Percentiles rank a stretch among this genome's conserved stretches.
Conservation (phyloP, 2,888 invertebrate genomes). For the Megastigmus dorsalis region DNA sequence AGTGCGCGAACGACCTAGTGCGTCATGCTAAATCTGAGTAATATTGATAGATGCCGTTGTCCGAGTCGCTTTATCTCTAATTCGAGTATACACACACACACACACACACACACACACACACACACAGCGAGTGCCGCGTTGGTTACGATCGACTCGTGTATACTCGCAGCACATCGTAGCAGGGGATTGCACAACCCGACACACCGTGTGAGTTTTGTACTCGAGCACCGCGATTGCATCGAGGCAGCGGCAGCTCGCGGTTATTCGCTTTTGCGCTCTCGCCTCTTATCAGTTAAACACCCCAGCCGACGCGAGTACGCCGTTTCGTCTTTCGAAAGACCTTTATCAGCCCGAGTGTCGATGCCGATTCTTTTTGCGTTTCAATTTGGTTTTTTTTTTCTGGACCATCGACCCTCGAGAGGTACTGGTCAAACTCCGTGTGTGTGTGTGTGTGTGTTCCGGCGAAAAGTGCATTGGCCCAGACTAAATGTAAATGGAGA, state of each 20-base stretch:
- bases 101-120: neutral
- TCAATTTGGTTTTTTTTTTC: too few relatives aligned
- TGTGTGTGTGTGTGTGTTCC: neutral
- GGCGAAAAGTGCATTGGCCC: conserved; percentile 32
- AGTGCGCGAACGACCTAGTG: neutral
- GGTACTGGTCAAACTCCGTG: too few relatives aligned
- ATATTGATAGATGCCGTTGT: conserved; percentile 20
- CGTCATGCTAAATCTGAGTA: conserved; percentile 9
- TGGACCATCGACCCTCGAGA: too few relatives aligned
- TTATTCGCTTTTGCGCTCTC: conserved; percentile 54
- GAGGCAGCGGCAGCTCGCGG: conserved; percentile 50
- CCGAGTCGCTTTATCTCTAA: conserved; percentile 7
- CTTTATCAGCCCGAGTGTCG: conserved; percentile 59
- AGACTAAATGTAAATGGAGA: too few relatives aligned
- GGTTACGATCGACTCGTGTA: neutral
- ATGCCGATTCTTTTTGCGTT: neutral
- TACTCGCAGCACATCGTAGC: neutral
- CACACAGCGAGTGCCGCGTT: neutral
- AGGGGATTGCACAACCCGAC: conserved; percentile 8
- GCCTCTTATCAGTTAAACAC: conserved; percentile 61
- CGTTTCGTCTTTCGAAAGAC: conserved; percentile 56
- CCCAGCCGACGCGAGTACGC: too few relatives aligned
- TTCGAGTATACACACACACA: neutral
- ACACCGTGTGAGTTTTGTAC: neutral
- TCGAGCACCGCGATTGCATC: conserved; percentile 53